These are phyloP conservation scores for Odontamblyopus lacepedii DNA, from an alignment of 2,797 vertebrate genomes.

Conservation along the genomic window DNA sequence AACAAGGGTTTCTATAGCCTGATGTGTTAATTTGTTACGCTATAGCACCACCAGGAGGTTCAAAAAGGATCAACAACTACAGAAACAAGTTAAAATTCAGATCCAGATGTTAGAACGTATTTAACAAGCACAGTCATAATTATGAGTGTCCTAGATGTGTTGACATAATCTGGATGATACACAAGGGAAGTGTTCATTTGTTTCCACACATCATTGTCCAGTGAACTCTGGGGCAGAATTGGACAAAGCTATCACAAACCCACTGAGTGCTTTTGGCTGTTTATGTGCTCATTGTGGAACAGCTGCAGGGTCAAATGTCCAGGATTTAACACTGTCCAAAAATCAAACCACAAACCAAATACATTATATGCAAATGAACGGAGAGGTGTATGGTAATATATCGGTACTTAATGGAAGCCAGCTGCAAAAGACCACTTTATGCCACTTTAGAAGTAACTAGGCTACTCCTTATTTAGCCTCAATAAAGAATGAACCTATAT, in stretches of 20 bases:
- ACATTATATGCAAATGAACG: conserved; percentile 11
- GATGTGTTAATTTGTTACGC: conserved; percentile 34
- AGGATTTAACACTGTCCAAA: conserved; percentile 4
- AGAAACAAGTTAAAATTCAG: neutral
- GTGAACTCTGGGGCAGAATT: conserved; percentile 4
- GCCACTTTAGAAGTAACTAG: too few relatives aligned
- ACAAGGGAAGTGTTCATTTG: neutral
- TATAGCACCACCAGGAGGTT: conserved; percentile 67
- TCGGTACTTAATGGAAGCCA: neutral
- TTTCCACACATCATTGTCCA: neutral
- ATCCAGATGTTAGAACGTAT: conserved; percentile 3
- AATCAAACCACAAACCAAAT: conserved; percentile 18
- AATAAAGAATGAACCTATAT: too few relatives aligned
- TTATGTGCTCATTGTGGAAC: neutral
- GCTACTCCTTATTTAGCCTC: too few relatives aligned
- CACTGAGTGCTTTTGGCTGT: conserved; percentile 11
- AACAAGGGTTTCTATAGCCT: neutral
- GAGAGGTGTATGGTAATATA: neutral
- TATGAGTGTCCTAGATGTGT: neutral
- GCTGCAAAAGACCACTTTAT: neutral
- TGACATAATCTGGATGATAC: neutral
- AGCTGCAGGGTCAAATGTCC: conserved; percentile 9
- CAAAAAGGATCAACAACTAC: neutral
- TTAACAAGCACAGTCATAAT: neutral
- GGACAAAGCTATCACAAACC: conserved; percentile 10